Conservation (phyloP, 2,797 vertebrate species). For the Fistularia tabacaria region DNA sequence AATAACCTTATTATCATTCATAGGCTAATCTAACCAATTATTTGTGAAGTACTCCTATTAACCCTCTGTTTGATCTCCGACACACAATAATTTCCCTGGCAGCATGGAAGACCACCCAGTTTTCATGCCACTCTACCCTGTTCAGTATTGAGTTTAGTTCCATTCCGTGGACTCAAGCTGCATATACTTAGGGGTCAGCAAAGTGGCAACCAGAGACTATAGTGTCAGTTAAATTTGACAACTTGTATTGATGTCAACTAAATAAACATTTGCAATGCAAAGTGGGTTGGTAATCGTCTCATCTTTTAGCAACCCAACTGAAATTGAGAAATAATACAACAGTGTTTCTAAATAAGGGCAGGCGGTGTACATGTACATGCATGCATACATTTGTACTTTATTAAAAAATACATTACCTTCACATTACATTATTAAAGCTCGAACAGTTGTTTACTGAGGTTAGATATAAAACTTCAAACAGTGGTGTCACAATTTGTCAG, state of each 20-base stretch:
- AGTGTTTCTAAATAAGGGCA: too few species aligned
- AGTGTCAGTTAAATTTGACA: background rate
- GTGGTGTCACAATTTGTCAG: too few species aligned
- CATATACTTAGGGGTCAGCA: background rate
- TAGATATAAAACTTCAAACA: too few species aligned
- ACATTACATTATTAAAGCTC: too few species aligned
- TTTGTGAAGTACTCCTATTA: conserved; percentile 76
- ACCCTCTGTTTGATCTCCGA: conserved; percentile 82
- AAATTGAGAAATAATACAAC: too few species aligned
- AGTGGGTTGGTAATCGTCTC: background rate
- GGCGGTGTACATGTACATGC: too few species aligned
- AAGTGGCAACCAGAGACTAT: background rate
- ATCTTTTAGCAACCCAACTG: too few species aligned
- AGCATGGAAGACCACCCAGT: conserved; percentile 78
- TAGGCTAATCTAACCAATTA: conserved; percentile 69
- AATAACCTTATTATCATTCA: conserved; percentile 86
- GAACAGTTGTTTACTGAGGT: too few species aligned
- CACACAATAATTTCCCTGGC: conserved; percentile 79
- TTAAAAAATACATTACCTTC: too few species aligned
- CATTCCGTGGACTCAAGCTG: conserved; percentile 17
- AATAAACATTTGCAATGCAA: background rate
- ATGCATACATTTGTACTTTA: too few species aligned
- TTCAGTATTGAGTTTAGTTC: conserved; percentile 1
- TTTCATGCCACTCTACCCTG: conserved; percentile 3
- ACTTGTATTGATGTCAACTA: background rate